phyloP scores from a whole-genome alignment of 2,797 vertebrate genomes.

The Phrynocephalus guinanensis region DNA sequence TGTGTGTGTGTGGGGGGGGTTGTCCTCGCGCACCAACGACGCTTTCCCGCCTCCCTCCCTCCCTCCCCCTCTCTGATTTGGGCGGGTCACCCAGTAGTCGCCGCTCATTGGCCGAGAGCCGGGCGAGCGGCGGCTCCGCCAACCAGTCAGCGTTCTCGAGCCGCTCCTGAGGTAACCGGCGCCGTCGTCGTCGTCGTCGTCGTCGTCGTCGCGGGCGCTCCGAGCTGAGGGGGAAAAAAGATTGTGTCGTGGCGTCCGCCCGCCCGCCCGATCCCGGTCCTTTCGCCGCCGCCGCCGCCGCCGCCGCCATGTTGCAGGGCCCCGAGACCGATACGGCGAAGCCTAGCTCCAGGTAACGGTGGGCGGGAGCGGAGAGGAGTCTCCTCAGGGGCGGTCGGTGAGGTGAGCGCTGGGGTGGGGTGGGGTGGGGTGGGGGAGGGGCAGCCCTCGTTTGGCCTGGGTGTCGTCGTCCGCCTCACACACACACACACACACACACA shows the following conservation, averaged over 20 bases:
- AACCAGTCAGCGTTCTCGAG: conserved; percentile 16
- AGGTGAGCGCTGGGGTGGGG: too few relatives aligned
- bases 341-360: conserved; percentile 85
- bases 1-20: too few relatives aligned
- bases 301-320: conserved; percentile 87
- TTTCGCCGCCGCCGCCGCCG: too few relatives aligned
- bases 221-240: neutral
- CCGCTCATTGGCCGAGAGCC: neutral
- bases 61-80: too few relatives aligned
- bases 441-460: too few relatives aligned
- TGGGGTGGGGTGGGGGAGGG: too few relatives aligned
- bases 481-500: too few relatives aligned
- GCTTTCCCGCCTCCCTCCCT: too few relatives aligned
- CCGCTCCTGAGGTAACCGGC: neutral
- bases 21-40: fast-evolving
- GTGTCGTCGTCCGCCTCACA: too few relatives aligned
- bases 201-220: too few relatives aligned
- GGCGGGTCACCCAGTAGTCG: neutral
- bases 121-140: neutral
- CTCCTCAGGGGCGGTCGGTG: too few relatives aligned
- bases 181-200: neutral
- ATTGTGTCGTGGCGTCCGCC: neutral
- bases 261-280: fast-evolving
- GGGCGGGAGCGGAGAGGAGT: neutral
- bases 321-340: conserved; percentile 75